Percentiles rank a stretch among this genome's conserved stretches.
Conservation (phyloP, 1,140 invertebrate genomes). For the Drosophila nigromelanica region DNA sequence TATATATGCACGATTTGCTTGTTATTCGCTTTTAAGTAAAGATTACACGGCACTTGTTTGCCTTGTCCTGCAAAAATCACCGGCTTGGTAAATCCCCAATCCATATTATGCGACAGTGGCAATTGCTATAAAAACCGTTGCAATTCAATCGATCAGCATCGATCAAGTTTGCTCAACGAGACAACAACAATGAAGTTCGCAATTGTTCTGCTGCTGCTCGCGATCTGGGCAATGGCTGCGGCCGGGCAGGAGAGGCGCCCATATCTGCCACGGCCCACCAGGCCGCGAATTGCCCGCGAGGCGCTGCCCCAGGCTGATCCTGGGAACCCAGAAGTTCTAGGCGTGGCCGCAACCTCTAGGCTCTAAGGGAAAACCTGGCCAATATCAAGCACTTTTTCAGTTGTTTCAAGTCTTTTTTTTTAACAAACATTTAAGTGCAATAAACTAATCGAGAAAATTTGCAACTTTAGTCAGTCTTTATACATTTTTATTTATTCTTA, state of each 20-base stretch:
- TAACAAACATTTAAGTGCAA: too few relatives aligned
- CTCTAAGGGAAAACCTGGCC: background rate
- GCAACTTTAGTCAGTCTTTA: too few relatives aligned
- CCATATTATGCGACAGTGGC: too few relatives aligned
- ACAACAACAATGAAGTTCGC: conserved; percentile 28
- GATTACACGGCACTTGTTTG: background rate
- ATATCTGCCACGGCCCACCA: conserved; percentile 14
- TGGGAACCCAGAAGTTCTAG: background rate
- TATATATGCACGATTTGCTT: too few relatives aligned
- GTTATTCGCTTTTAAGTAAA: background rate
- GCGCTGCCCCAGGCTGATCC: background rate
- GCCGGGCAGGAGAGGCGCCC: conserved; percentile 9
- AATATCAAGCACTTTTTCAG: background rate
- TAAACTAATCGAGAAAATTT: too few relatives aligned
- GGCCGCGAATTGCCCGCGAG: background rate
- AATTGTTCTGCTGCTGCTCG: conserved; percentile 19
- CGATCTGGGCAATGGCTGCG: conserved; percentile 10
- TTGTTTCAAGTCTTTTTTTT: background rate
- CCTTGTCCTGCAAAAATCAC: conserved; percentile 11
- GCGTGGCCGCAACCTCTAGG: too few relatives aligned
- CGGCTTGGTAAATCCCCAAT: background rate
- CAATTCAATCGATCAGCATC: conserved; percentile 10
- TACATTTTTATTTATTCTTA: too few relatives aligned
- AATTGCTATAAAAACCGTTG: conserved; percentile 11
- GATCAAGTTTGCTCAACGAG: conserved; percentile 17